Evolutionary conservation across 2,888 invertebrate species (phyloP).

Genomic region (Hanleya hanleyi): DNA sequence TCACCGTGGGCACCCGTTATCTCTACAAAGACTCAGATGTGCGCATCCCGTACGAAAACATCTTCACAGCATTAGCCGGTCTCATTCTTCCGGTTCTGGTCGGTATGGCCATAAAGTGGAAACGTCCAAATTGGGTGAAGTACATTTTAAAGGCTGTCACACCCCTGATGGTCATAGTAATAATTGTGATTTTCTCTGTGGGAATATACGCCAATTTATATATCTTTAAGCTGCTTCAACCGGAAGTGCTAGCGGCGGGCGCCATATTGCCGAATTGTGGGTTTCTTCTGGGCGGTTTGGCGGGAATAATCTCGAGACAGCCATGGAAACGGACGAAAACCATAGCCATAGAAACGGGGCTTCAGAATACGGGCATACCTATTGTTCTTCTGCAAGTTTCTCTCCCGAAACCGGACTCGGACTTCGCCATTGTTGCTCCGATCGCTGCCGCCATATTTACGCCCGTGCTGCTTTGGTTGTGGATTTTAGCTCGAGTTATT

Average conservation of each 20-base stretch:
- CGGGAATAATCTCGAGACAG: conserved; percentile 64
- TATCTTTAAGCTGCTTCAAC: conserved; percentile 73
- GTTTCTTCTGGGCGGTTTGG: conserved; percentile 73
- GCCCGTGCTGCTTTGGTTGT: conserved; percentile 52
- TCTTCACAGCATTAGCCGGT: conserved; percentile 72
- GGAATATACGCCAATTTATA: conserved; percentile 74
- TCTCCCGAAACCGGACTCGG: conserved; percentile 59
- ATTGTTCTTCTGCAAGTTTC: conserved; percentile 71
- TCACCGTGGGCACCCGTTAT: conserved; percentile 71
- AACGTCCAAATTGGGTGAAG: conserved; percentile 66
- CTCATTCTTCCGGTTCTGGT: conserved; percentile 74
- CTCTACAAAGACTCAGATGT: conserved; percentile 61
- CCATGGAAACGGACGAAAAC: conserved; percentile 76
- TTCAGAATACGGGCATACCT: conserved; percentile 86
- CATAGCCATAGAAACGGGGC: conserved; percentile 88
- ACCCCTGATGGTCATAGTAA: conserved; percentile 73
- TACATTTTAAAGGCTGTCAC: conserved; percentile 67
- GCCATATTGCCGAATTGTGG: conserved; percentile 74
- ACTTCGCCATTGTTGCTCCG: conserved; percentile 80
- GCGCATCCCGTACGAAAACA: conserved; percentile 73
- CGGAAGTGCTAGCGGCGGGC: conserved; percentile 67
- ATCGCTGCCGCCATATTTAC: conserved; percentile 63
- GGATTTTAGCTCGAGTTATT: conserved; percentile 1
- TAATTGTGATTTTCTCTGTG: conserved; percentile 73
- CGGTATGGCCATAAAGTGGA: conserved; percentile 73